These are phyloP conservation scores for Hippocampus abdominalis DNA, from an alignment of 2,113 vertebrate species.

Conservation along the genomic window DNA sequence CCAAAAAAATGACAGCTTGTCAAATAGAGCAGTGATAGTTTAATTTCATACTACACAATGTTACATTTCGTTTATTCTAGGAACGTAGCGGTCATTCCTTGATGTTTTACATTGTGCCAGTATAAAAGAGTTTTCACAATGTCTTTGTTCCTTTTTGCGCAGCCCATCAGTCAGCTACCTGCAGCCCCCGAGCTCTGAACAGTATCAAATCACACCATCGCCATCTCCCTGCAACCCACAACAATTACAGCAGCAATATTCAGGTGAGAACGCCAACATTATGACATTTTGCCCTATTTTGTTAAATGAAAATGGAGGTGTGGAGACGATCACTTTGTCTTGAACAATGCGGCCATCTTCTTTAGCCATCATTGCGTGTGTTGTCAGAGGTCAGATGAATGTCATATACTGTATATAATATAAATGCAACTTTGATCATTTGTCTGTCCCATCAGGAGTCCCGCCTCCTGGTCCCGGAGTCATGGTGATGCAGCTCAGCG, in stretches of 20 bases:
- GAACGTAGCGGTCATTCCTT: background rate
- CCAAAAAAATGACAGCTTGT: background rate
- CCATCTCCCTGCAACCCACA: conserved; percentile 92
- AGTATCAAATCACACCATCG: conserved; percentile 94
- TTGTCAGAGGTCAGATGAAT: background rate
- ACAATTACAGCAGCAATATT: conserved; percentile 97
- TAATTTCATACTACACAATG: too few species aligned
- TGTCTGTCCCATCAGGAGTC: conserved; percentile 74
- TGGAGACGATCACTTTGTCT: background rate
- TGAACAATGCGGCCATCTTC: background rate
- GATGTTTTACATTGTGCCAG: background rate
- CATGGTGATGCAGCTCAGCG: conserved; percentile 97
- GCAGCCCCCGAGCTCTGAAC: conserved; percentile 90
- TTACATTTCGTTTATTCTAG: too few species aligned
- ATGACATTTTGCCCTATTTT: background rate
- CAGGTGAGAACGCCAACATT: conserved; percentile 76
- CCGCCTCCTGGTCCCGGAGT: conserved; percentile 87
- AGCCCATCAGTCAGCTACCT: conserved; percentile 93
- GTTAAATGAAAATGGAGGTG: background rate
- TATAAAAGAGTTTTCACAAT: conserved; percentile 18
- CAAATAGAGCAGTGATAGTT: too few species aligned
- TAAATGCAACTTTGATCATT: background rate
- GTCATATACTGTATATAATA: background rate
- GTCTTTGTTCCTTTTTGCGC: background rate
- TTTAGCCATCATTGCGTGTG: background rate